A percentile compares a stretch with the other conserved stretches of the same genome.
Conservation (phyloP, 2,797 vertebrate species). For the Pagetopsis macropterus region DNA sequence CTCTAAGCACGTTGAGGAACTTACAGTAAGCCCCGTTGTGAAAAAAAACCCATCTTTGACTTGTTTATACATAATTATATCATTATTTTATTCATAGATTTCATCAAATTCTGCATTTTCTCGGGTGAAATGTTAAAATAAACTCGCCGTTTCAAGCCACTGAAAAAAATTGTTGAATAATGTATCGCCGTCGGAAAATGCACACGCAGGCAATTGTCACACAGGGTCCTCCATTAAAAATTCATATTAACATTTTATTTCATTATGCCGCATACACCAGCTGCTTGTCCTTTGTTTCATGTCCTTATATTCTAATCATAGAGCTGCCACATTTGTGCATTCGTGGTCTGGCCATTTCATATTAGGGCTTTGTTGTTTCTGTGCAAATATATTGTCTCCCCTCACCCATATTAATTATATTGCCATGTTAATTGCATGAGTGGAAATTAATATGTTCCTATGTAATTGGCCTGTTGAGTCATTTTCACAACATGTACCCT, state of each 20-base stretch:
- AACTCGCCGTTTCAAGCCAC: slow-evolving; percentile 61
- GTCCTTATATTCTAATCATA: slow-evolving; percentile 73
- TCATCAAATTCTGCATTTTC: slow-evolving; percentile 52
- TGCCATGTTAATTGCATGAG: slow-evolving; percentile 12
- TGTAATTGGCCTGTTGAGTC: slow-evolving; percentile 43
- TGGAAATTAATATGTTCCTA: slow-evolving; percentile 28
- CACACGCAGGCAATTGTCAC: slow-evolving; percentile 78
- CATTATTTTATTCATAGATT: slow-evolving; percentile 62
- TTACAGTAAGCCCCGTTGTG: slow-evolving; percentile 6
- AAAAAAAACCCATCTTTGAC: slow-evolving; percentile 27
- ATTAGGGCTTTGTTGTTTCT: slow-evolving; percentile 56
- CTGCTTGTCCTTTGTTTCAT: slow-evolving; percentile 71
- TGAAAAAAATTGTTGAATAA: slow-evolving; percentile 74
- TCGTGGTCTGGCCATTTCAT: slow-evolving; percentile 39
- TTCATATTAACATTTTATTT: slow-evolving; percentile 82
- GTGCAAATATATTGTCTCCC: slow-evolving; percentile 49
- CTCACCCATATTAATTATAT: slow-evolving; percentile 28
- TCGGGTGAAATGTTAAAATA: slow-evolving; percentile 64
- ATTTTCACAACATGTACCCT: slow-evolving; percentile 11
- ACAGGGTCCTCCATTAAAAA: slow-evolving; percentile 82
- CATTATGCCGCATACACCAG: slow-evolving; percentile 71
- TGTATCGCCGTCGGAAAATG: slow-evolving; percentile 73
- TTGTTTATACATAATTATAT: slow-evolving; percentile 59
- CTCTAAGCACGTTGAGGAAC: neutral
- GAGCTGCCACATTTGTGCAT: slow-evolving; percentile 46